A percentile compares a stretch with the other conserved stretches of the same genome.
phyloP scores from a whole-genome alignment of 1,140 invertebrate species.

The Ephestia elutella region DNA sequence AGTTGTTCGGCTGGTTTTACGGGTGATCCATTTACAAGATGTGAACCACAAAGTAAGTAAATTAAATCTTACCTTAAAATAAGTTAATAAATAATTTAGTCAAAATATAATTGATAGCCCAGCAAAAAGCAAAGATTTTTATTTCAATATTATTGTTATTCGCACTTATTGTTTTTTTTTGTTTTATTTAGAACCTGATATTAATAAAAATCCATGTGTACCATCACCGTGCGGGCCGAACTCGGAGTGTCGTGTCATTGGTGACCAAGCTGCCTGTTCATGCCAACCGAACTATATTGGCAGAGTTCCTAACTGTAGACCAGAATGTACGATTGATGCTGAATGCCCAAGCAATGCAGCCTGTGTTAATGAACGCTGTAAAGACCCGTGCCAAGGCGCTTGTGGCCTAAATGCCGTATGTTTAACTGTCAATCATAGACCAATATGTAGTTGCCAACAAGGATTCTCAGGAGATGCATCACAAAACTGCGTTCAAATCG shows the following conservation, averaged over 20 bases:
- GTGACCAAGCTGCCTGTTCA: conserved; percentile 84
- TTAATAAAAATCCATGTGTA: conserved; percentile 73
- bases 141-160: background rate
- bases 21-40: conserved; percentile 86
- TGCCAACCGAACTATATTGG: conserved; percentile 84
- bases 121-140: no score
- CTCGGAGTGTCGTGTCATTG: conserved; percentile 84
- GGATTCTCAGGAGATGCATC: conserved; percentile 74
- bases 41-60: conserved; percentile 77
- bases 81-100: conserved; percentile 6
- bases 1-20: conserved; percentile 82
- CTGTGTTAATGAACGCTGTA: conserved; percentile 81
- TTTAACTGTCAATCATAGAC: conserved; percentile 77
- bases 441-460: conserved; percentile 74
- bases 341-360: conserved; percentile 80
- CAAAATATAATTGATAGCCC: background rate
- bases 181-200: conserved; percentile 43
- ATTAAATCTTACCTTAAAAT: background rate
- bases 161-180: conserved; percentile 35
- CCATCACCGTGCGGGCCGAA: conserved; percentile 89
- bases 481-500: conserved; percentile 53
- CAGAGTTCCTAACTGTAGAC: conserved; percentile 82
- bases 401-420: conserved; percentile 82
- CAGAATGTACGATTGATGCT: conserved; percentile 83
- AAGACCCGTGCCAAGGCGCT: conserved; percentile 81